Conservation (phyloP, 2,888 invertebrate species). For the Plagiodera versicolora region DNA sequence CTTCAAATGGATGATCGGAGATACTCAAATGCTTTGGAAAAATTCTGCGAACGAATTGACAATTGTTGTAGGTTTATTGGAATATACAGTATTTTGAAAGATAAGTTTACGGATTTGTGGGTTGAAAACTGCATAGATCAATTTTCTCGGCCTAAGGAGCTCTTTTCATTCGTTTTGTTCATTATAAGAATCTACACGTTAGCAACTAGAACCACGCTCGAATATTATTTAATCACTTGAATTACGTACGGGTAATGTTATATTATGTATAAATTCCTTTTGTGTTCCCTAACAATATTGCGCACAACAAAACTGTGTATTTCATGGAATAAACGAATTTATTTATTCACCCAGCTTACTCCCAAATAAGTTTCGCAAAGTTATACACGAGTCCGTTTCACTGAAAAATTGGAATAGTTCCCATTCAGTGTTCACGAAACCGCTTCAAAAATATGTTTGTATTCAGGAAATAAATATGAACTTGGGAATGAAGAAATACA, state of each 20-base stretch:
- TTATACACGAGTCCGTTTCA: constrained; percentile 2
- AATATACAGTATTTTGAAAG: no score
- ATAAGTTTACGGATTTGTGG: no score
- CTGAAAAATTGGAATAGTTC: constrained; percentile 9
- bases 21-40: no score
- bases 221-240: background rate
- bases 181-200: no score
- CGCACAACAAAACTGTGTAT: background rate
- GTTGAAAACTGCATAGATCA: no score
- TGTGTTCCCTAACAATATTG: background rate
- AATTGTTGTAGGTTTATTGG: no score
- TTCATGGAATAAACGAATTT: background rate
- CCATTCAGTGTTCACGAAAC: background rate
- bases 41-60: no score
- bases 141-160: no score
- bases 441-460: constrained; percentile 2
- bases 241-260: background rate
- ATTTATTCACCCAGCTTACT: background rate
- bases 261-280: background rate
- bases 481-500: constrained; percentile 5
- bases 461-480: constrained; percentile 10
- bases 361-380: background rate
- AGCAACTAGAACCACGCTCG: no score
- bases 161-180: no score
- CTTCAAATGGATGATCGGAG: no score